Evolutionary conservation across 2,113 vertebrate genomes (phyloP).

Genomic region (Taxidea taxus): DNA sequence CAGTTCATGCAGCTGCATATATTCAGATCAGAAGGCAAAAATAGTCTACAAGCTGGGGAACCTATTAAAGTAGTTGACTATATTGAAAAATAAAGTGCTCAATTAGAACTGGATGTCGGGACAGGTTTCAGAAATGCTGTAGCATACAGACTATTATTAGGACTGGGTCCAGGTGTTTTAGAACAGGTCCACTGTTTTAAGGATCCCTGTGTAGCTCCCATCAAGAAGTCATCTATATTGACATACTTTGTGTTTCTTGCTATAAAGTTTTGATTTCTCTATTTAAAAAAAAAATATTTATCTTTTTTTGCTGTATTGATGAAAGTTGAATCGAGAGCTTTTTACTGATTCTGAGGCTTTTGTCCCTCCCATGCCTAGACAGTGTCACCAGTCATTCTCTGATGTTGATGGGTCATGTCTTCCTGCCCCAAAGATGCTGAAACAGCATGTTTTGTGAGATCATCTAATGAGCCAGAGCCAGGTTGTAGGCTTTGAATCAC

Average conservation of each 20-base stretch:
- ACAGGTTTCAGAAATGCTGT: background rate
- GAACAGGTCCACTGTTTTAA: background rate
- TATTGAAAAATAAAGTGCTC: slow-evolving; percentile 33
- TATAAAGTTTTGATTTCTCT: background rate
- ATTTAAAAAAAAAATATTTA: background rate
- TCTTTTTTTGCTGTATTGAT: background rate
- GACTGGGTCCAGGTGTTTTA: too few relatives aligned
- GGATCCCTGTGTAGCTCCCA: background rate
- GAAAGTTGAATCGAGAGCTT: background rate
- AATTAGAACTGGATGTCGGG: background rate
- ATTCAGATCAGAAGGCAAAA: slow-evolving; percentile 2
- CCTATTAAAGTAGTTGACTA: background rate
- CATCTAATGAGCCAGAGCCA: background rate
- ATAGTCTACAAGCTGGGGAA: background rate
- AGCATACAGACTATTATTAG: background rate
- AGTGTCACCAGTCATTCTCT: background rate
- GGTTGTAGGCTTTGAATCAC: background rate
- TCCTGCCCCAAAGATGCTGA: background rate
- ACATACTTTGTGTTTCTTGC: background rate
- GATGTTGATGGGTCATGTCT: background rate
- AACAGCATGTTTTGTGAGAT: background rate
- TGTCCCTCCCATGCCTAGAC: background rate
- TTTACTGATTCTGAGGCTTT: background rate
- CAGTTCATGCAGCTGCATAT: slow-evolving; percentile 2
- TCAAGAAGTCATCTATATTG: background rate